These are phyloP conservation scores for Peromyscus attwateri DNA, from an alignment of 2,797 vertebrate genomes.

Conservation along the genomic window DNA sequence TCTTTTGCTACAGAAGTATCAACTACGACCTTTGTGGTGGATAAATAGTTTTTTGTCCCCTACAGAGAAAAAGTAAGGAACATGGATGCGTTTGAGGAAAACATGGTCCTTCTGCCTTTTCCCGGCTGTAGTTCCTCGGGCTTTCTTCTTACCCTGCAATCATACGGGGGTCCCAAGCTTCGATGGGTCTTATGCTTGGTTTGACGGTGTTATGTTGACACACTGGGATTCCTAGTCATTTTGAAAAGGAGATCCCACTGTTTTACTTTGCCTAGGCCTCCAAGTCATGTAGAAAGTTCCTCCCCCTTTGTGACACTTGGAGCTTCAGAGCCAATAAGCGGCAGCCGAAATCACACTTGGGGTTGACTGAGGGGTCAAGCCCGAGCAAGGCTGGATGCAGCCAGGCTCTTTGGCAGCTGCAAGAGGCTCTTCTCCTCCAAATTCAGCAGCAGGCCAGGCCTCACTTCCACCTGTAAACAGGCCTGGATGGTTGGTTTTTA, in stretches of 20 bases:
- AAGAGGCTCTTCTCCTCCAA: no score
- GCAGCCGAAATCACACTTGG: not conserved
- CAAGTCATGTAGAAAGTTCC: not conserved
- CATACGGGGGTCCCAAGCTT: not conserved
- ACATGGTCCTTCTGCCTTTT: not conserved
- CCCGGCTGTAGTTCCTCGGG: not conserved
- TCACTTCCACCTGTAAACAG: not conserved
- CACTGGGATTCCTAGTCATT: not conserved
- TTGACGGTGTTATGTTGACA: not conserved
- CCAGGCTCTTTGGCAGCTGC: not conserved
- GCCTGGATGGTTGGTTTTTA: constrained; percentile 37
- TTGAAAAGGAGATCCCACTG: not conserved
- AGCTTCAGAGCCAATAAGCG: not conserved
- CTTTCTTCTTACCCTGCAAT: not conserved
- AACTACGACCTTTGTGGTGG: not conserved
- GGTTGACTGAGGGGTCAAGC: not conserved
- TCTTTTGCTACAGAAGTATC: not conserved
- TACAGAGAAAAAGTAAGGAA: not conserved
- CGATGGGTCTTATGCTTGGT: not conserved
- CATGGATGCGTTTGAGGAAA: not conserved
- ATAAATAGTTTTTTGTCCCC: not conserved
- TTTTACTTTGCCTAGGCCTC: not conserved
- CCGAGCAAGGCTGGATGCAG: not conserved
- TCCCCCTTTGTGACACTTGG: not conserved
- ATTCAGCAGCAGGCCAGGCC: not conserved